These are phyloP conservation scores for Galaxias olidus DNA, from an alignment of 2,797 vertebrate genomes.

Conservation along the genomic window DNA sequence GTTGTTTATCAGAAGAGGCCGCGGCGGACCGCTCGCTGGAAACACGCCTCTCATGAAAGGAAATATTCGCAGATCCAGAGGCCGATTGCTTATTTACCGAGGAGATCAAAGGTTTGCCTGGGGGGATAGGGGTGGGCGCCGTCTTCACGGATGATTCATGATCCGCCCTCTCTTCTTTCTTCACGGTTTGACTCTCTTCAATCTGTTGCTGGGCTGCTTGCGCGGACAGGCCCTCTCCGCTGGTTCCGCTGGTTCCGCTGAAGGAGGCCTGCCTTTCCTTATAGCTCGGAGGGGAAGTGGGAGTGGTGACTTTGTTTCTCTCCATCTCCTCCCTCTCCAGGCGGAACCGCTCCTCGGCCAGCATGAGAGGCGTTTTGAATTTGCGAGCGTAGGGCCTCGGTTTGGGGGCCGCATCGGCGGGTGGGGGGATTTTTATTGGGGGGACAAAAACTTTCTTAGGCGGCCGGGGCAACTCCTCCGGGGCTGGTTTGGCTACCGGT, in stretches of 20 bases:
- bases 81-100: constrained; percentile 64
- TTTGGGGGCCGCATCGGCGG: constrained; percentile 66
- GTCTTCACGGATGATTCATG: constrained; percentile 50
- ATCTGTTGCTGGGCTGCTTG: constrained; percentile 35
- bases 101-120: constrained; percentile 66
- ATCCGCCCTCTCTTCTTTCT: constrained; percentile 33
- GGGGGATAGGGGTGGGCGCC: constrained; percentile 56
- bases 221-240: constrained; percentile 19
- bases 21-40: constrained; percentile 22
- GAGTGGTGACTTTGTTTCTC: constrained; percentile 63
- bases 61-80: constrained; percentile 40
- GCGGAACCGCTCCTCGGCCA: constrained; percentile 88
- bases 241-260: constrained; percentile 5
- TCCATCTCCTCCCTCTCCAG: constrained; percentile 80
- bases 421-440: constrained; percentile 77
- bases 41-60: constrained; percentile 54
- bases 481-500: constrained; percentile 43
- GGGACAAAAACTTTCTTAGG: constrained; percentile 69
- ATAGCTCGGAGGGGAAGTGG: constrained; percentile 57
- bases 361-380: constrained; percentile 95
- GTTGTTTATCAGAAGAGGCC: constrained; percentile 35
- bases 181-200: constrained; percentile 36
- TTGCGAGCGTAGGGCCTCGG: constrained; percentile 79
- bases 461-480: constrained; percentile 61
- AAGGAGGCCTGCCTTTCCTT: constrained; percentile 14